Percentiles rank a stretch among this genome's conserved stretches.
phyloP scores from a whole-genome alignment of 2,888 invertebrate species.

The Heliconius charithonia region DNA sequence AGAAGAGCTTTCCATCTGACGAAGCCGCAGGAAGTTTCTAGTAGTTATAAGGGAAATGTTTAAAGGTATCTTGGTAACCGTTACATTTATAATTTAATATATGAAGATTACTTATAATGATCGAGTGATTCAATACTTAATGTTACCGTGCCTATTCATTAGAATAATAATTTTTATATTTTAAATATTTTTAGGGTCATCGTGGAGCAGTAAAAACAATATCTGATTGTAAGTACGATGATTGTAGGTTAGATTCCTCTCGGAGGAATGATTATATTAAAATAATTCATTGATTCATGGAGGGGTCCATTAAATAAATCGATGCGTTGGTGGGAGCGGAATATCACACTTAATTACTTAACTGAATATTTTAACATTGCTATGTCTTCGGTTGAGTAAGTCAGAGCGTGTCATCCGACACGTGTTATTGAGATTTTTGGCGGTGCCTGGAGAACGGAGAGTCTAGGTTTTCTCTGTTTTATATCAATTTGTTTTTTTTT shows the following conservation, averaged over 20 bases:
- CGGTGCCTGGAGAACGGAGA: too few relatives aligned
- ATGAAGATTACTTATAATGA: background rate
- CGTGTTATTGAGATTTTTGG: too few relatives aligned
- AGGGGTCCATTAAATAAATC: too few relatives aligned
- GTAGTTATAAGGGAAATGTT: background rate
- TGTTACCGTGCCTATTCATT: background rate
- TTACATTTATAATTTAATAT: conserved; percentile 1
- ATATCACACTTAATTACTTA: too few relatives aligned
- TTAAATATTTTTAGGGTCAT: background rate
- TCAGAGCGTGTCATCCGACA: too few relatives aligned
- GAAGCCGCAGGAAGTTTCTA: background rate
- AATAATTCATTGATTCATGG: too few relatives aligned
- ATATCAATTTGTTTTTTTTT: too few relatives aligned
- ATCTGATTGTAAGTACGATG: background rate
- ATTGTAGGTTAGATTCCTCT: background rate
- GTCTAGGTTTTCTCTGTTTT: too few relatives aligned
- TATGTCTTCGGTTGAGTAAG: too few relatives aligned
- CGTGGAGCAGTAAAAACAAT: background rate
- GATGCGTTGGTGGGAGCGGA: too few relatives aligned
- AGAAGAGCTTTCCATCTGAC: background rate
- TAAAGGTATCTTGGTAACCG: background rate
- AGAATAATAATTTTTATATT: background rate
- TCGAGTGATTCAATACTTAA: background rate
- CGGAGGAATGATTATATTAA: too few relatives aligned
- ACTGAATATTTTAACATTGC: too few relatives aligned